Base-by-base conservation (phyloP, 1,140 invertebrate species). In the Coelopa frigida region DNA sequence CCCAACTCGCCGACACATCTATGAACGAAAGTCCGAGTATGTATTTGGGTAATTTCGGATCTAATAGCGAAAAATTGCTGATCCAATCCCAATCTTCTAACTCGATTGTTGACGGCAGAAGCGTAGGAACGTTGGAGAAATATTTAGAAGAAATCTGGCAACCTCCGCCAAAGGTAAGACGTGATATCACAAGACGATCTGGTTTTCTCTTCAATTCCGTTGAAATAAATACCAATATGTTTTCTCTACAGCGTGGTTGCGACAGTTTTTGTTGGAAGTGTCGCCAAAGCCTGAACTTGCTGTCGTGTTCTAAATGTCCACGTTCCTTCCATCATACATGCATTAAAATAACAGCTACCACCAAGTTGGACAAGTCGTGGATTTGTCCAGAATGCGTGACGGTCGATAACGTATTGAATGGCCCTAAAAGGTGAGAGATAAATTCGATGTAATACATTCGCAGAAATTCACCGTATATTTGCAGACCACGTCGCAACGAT, bases 221-320 rank as follows among this genome's bases (percentile, higher is more conserved):
- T n/a, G n/a, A n/a, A 0, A 3, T 1, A 44, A 36, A 7, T 14
- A 33, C 17, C 15, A 10, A 10, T 11, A 5, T 22, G 2, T 23
- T 10, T 43, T 32, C 33, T 23, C 11, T 36, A 3, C 18, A 70
- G 67, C 35, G 40, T 22, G 66, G 73, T 4, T 75, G 72, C 52
- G 92, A 95, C 70, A 77, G 77, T 33, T 94, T 83, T 60, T 96
- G 92, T 66, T 96, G 91, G 91, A 72, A 84, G 35, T 96, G 92
- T 62, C 84, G 88, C 49, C 78, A 80, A 51, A 79, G 83, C 40
- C 57, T 48, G 14, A 48, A 56, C 1, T 60, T 73, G 4, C 71
- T 82, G 57, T 71, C 78, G 15, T 94, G 91, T 66, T 83, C 82
- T 49, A 80, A 83, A 21, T 96, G 91, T 70, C 85, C 87, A n/a